Evolutionary conservation across 2,113 vertebrate species (phyloP).

Genomic region (Megaleporinus macrocephalus): DNA sequence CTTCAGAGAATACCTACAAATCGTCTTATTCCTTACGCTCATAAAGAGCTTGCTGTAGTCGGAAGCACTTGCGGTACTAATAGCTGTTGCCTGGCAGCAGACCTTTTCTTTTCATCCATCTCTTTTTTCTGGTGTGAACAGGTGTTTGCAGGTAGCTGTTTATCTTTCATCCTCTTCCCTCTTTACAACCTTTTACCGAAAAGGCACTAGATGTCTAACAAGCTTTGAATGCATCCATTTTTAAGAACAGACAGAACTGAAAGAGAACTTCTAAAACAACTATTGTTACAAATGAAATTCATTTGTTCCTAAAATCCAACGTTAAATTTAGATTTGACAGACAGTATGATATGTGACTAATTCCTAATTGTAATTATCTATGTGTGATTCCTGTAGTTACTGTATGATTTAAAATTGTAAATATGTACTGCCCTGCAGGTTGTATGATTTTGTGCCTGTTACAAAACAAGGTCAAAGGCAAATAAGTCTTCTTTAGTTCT

Average conservation of each 20-base stretch:
- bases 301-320: too few relatives aligned
- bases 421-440: too few relatives aligned
- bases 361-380: too few relatives aligned
- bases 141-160: slow-evolving; percentile 81
- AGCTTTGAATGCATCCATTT: slow-evolving; percentile 7
- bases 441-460: too few relatives aligned
- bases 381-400: too few relatives aligned
- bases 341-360: too few relatives aligned
- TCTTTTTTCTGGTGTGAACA: slow-evolving; percentile 66
- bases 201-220: slow-evolving; percentile 58
- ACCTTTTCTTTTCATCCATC: slow-evolving; percentile 59
- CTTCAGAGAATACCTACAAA: slow-evolving; percentile 46
- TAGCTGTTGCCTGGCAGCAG: slow-evolving; percentile 65
- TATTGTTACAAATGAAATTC: not conserved
- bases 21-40: slow-evolving; percentile 49
- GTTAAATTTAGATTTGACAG: too few relatives aligned
- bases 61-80: slow-evolving; percentile 51
- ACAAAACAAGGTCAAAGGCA: too few relatives aligned
- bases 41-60: slow-evolving; percentile 59
- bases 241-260: not conserved
- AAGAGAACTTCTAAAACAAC: not conserved
- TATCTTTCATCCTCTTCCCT: slow-evolving; percentile 67
- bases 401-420: too few relatives aligned
- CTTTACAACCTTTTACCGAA: slow-evolving; percentile 72
- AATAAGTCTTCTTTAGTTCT: not conserved